Base-by-base conservation (phyloP, 2,113 vertebrate genomes). In the Thunnus maccoyii region DNA sequence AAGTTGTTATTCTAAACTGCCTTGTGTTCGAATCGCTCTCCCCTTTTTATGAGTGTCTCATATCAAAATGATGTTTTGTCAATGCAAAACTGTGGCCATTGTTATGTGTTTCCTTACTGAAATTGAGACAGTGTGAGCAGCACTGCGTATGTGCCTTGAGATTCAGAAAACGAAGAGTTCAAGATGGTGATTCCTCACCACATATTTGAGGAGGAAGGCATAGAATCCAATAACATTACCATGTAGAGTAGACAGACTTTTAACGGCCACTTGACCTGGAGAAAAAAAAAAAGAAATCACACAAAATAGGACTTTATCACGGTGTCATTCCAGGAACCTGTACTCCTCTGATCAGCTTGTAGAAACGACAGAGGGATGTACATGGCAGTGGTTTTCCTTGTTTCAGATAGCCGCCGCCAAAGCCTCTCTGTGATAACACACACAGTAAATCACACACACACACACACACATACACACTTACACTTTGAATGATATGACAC, bases 71-170 rank as follows among this genome's bases (percentile, higher is more conserved):
- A 79, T 77, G 48, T 88, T 88, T 75, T 83, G 84, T 91, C 80
- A 67, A 66, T 78, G 87, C 85, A 52, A 84, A 84, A 79, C 73
- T 47, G 80, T 87, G 90, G 86, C 89, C 82, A 80, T 82, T 72
- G 82, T 91, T 80, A 66, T 73, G 72, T 90, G 84, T 91, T 30
- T 91, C 88, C 82, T 80, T 84, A 80, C 79, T 84, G 83, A 91
- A 92, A 90, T 83, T 77, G 89, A 89, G 85, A 91, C 94, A 93
- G 95, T 95, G 94, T 92, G 78, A 92, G 86, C 94, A 94, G 88
- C 94, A 93, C 94, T 95, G 95, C 68, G 84, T 88, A 89, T 92
- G 95, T 95, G 95, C 95, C 95, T 96, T 96, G 93, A 93, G 93
- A 93, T 93, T 90, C 79, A 82, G 89, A 91, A 87, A 87, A 85